These are phyloP conservation scores for Gambelia wislizenii DNA, from an alignment of 2,797 vertebrate genomes.

Conservation along the genomic window DNA sequence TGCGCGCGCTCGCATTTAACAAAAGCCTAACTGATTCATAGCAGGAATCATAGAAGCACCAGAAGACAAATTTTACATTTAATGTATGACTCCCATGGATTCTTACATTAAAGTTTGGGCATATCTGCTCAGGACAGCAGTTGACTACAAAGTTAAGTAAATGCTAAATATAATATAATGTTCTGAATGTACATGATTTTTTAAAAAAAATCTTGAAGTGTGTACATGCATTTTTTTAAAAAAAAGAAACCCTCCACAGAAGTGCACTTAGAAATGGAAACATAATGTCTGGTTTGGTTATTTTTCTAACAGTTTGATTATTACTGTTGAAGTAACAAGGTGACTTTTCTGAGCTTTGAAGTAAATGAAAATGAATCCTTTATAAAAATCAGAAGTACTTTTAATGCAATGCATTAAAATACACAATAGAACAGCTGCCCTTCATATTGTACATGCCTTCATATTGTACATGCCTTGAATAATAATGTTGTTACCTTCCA, in stretches of 20 bases:
- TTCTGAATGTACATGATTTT: conserved; percentile 35
- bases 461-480: conserved; percentile 7
- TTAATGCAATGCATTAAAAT: conserved; percentile 15
- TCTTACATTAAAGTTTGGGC: not conserved
- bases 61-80: conserved; percentile 11
- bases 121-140: conserved; percentile 7
- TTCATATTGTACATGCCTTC: not conserved
- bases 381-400: conserved; percentile 7
- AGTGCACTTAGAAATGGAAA: not conserved
- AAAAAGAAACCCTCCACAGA: not conserved
- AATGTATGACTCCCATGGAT: conserved; percentile 13
- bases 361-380: not conserved
- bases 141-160: not conserved
- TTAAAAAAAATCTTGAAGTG: too few relatives aligned
- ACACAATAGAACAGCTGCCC: not conserved
- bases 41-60: not conserved
- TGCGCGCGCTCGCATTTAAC: too few relatives aligned
- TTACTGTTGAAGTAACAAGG: conserved; percentile 24
- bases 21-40: not conserved
- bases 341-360: conserved; percentile 37
- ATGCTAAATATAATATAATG: conserved; percentile 9
- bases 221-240: not conserved
- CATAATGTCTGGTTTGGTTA: not conserved
- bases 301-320: conserved; percentile 26
- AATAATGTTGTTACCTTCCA: conserved; percentile 1